Conservation (phyloP, 2,113 vertebrate genomes). For the Poeciliopsis retropinna region DNA sequence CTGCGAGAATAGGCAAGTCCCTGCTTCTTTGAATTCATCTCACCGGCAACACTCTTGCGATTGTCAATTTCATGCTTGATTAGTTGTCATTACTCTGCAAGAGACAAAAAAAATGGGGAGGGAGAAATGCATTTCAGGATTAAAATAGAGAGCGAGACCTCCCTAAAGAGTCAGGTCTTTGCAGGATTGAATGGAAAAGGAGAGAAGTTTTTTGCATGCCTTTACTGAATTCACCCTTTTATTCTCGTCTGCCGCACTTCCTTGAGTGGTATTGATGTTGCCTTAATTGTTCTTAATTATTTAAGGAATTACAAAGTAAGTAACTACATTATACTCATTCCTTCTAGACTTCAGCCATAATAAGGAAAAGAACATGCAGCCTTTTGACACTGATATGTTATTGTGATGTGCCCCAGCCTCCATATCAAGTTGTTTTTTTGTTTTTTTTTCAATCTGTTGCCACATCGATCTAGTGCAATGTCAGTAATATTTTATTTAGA, state of each 20-base stretch:
- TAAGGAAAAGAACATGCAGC: too few species aligned
- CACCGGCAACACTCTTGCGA: conserved; percentile 68
- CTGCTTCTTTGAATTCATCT: conserved; percentile 74
- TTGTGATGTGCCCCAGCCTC: background rate
- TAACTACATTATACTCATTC: conserved; percentile 14
- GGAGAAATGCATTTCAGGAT: conserved; percentile 68
- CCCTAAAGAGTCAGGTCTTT: conserved; percentile 58
- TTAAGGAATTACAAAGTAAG: conserved; percentile 20
- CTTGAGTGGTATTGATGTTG: background rate
- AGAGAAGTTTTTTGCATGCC: conserved; percentile 26
- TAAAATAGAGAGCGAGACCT: conserved; percentile 70
- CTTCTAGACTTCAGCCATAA: background rate
- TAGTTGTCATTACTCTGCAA: conserved; percentile 78
- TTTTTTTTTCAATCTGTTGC: conserved; percentile 7
- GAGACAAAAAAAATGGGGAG: conserved; percentile 57
- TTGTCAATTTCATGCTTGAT: conserved; percentile 86
- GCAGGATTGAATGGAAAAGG: conserved; percentile 33
- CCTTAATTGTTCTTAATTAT: conserved; percentile 22
- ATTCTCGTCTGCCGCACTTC: conserved; percentile 1
- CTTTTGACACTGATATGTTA: background rate
- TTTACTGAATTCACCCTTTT: conserved; percentile 42
- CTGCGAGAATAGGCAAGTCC: conserved; percentile 49
- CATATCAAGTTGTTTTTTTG: background rate
- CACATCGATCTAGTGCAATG: conserved; percentile 20
- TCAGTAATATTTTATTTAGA: conserved; percentile 34